phyloP scores from a whole-genome alignment of 2,888 invertebrate species.

The Galeopsomyia nigrocyanea region DNA sequence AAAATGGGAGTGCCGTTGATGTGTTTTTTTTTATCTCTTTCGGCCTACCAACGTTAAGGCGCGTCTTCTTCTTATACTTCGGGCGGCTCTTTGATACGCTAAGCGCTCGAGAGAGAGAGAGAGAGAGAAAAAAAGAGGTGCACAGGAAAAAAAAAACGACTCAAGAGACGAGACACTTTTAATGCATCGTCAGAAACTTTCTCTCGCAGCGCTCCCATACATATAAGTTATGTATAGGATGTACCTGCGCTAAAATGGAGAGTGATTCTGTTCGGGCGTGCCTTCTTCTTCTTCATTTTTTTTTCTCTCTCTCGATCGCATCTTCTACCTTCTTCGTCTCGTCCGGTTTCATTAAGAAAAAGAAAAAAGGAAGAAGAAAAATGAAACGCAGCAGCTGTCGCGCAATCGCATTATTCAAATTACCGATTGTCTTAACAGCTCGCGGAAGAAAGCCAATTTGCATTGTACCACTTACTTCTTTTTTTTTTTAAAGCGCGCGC shows the following conservation, averaged over 20 bases:
- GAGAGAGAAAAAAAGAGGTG: not conserved
- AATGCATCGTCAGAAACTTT: constrained; percentile 23
- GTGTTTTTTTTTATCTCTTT: no score
- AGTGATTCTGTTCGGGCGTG: not conserved
- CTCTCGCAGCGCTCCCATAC: constrained; percentile 3
- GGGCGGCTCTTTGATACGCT: constrained; percentile 17
- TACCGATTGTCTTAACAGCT: constrained; percentile 36
- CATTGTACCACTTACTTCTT: no score
- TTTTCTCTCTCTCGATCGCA: not conserved
- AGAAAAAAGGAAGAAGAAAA: not conserved
- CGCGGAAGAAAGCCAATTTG: no score
- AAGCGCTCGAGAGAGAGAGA: not conserved
- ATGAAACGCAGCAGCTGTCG: not conserved
- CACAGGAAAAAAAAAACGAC: not conserved
- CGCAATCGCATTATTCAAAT: constrained; percentile 27
- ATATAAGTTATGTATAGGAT: not conserved
- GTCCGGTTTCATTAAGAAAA: not conserved
- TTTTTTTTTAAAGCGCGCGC: no score
- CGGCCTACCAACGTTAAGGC: not conserved
- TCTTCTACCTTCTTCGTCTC: not conserved
- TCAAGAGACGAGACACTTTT: constrained; percentile 32
- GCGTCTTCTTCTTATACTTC: constrained; percentile 9
- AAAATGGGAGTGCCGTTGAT: not conserved
- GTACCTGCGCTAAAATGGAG: constrained; percentile 13
- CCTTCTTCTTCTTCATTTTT: not conserved